Conservation (phyloP, 2,797 vertebrate species). For the Rhabdomys pumilio region DNA sequence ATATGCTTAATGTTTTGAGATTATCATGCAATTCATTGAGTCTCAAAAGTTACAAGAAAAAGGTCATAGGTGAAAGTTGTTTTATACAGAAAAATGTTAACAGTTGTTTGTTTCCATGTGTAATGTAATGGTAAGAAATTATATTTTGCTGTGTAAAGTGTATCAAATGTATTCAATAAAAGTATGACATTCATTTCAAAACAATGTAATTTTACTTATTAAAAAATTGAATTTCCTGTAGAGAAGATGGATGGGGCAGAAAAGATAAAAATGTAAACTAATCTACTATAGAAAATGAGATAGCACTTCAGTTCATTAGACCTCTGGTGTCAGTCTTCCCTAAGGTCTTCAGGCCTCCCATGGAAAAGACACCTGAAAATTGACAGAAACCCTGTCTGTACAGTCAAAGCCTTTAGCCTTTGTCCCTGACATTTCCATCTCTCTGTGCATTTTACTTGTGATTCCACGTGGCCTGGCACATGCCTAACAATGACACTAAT, state of each 20-base stretch:
- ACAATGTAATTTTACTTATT: background rate
- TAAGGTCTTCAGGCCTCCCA: background rate
- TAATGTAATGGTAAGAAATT: background rate
- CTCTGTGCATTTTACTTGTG: background rate
- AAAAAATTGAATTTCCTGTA: constrained; percentile 41
- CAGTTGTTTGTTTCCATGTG: background rate
- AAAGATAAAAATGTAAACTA: constrained; percentile 19
- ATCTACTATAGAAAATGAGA: background rate
- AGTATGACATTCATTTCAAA: constrained; percentile 30
- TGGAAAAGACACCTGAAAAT: background rate
- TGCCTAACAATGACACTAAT: background rate
- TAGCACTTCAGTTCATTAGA: background rate
- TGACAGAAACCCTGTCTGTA: too few species aligned
- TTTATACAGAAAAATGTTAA: constrained; percentile 32
- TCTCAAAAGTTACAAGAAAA: background rate
- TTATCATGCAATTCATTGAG: background rate
- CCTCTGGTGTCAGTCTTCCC: background rate
- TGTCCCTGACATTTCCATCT: background rate
- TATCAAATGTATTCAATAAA: background rate
- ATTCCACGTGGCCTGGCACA: background rate
- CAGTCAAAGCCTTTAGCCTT: background rate
- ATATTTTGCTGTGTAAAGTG: background rate
- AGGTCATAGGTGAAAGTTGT: background rate
- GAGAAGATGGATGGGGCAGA: constrained; percentile 8
- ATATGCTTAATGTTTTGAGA: background rate